Evolutionary conservation across 2,797 vertebrate genomes (phyloP).

Genomic region (Cryptoblepharus egeriae): DNA sequence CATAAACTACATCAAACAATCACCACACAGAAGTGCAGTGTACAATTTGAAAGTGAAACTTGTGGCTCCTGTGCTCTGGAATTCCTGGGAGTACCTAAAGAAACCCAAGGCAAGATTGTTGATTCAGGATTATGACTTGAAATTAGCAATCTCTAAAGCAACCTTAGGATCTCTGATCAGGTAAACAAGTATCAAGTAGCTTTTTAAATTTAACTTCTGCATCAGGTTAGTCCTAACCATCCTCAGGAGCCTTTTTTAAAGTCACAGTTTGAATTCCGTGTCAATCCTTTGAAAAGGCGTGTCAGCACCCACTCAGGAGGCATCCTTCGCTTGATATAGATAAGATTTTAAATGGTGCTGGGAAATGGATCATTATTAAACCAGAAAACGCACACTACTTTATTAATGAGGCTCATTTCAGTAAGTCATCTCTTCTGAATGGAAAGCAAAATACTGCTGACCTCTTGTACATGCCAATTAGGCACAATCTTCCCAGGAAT

Average conservation of each 20-base stretch:
- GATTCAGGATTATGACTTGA: not conserved
- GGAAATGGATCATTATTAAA: slow-evolving; percentile 50
- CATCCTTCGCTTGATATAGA: slow-evolving; percentile 32
- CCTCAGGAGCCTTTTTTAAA: not conserved
- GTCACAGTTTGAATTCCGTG: slow-evolving; percentile 26
- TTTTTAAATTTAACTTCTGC: not conserved
- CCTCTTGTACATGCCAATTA: slow-evolving; percentile 37
- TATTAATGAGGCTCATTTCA: slow-evolving; percentile 56
- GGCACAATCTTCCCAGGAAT: slow-evolving; percentile 33
- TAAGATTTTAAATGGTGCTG: slow-evolving; percentile 40
- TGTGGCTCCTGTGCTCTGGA: not conserved
- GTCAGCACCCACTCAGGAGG: not conserved
- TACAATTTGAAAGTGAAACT: slow-evolving; percentile 12
- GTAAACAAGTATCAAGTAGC: not conserved
- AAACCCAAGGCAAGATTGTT: not conserved
- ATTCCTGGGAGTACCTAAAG: not conserved
- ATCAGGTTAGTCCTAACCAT: not conserved
- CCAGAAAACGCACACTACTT: slow-evolving; percentile 16
- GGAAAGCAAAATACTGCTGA: slow-evolving; percentile 51
- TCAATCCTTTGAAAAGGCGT: not conserved
- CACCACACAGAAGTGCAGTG: too few relatives aligned
- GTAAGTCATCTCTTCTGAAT: slow-evolving; percentile 45
- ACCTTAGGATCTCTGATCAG: not conserved
- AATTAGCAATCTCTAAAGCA: not conserved
- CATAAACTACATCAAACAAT: too few relatives aligned